phyloP scores from a whole-genome alignment of 1,140 invertebrate genomes.

The Matsumurasca onukii region DNA sequence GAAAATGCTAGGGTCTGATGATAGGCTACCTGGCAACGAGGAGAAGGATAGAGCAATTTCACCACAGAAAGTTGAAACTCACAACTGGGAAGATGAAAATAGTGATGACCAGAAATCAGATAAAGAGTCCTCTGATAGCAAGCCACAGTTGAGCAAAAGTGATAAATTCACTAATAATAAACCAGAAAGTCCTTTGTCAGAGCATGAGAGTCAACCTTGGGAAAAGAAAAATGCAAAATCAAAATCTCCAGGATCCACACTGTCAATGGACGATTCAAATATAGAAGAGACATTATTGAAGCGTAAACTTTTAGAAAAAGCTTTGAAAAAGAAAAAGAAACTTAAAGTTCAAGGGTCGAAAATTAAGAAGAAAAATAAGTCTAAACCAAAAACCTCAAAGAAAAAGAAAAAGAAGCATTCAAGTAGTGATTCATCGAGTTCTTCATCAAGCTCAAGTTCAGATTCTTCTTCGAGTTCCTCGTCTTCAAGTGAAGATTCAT shows the following conservation, averaged over 20 bases:
- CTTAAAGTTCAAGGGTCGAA: slow-evolving; percentile 23
- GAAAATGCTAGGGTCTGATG: slow-evolving; percentile 34
- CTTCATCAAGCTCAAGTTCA: slow-evolving; percentile 23
- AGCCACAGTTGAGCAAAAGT: no score
- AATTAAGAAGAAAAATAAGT: slow-evolving; percentile 31
- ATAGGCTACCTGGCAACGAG: not conserved
- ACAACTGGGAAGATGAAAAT: slow-evolving; percentile 24
- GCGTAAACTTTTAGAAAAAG: not conserved
- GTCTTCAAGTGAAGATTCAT: slow-evolving; percentile 30
- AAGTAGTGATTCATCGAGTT: slow-evolving; percentile 29
- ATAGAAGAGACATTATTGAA: slow-evolving; percentile 20
- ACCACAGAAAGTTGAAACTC: no score
- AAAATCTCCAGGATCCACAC: not conserved
- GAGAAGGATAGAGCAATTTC: not conserved
- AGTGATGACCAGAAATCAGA: no score
- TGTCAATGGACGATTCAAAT: not conserved
- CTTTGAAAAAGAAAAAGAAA: slow-evolving; percentile 26
- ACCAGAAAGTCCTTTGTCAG: no score
- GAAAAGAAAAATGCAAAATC: slow-evolving; percentile 22
- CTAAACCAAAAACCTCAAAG: slow-evolving; percentile 23
- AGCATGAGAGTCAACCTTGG: no score
- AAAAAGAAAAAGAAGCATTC: slow-evolving; percentile 28
- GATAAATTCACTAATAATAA: no score
- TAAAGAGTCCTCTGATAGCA: no score
- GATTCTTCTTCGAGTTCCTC: slow-evolving; percentile 20